These are phyloP conservation scores for Drosophila sproati DNA, from an alignment of 1,140 invertebrate genomes.

Conservation along the genomic window DNA sequence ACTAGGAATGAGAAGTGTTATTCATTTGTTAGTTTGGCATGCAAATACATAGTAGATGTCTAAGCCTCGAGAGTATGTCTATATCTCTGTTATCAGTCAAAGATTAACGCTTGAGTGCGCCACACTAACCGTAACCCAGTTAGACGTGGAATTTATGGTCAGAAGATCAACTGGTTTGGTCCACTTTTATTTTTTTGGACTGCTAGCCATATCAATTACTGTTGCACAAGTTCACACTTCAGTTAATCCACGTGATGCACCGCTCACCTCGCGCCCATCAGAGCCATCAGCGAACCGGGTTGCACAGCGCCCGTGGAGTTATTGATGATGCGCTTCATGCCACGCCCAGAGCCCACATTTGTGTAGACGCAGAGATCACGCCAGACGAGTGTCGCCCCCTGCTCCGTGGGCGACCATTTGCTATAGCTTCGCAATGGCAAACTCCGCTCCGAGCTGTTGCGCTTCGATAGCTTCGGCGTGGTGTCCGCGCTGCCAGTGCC, in stretches of 20 bases:
- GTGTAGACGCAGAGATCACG: constrained; percentile 90
- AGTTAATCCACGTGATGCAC: not conserved
- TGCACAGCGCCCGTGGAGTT: constrained; percentile 90
- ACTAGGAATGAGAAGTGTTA: constrained; percentile 85
- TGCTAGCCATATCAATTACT: constrained; percentile 46
- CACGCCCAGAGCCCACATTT: constrained; percentile 79
- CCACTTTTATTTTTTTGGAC: not conserved
- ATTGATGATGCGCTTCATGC: constrained; percentile 89
- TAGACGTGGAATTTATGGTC: constrained; percentile 27
- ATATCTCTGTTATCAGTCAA: constrained; percentile 23
- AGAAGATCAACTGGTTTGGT: constrained; percentile 16
- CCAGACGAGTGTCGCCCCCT: constrained; percentile 90
- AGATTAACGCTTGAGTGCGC: constrained; percentile 13
- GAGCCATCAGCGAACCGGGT: constrained; percentile 93
- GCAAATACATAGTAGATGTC: not conserved
- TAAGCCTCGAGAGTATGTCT: not conserved
- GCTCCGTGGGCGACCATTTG: constrained; percentile 86
- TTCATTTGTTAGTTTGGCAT: constrained; percentile 17
- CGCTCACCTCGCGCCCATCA: constrained; percentile 94
- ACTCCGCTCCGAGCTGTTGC: constrained; percentile 78
- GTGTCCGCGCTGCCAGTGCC: constrained; percentile 52
- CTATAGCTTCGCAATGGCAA: constrained; percentile 84
- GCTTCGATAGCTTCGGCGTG: constrained; percentile 69
- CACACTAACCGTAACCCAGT: constrained; percentile 32
- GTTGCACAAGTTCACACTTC: constrained; percentile 1